Percentiles rank a stretch among this genome's conserved stretches.
Evolutionary conservation across 2,113 vertebrate species (phyloP).

Genomic region (Oreotrochilus melanogaster): DNA sequence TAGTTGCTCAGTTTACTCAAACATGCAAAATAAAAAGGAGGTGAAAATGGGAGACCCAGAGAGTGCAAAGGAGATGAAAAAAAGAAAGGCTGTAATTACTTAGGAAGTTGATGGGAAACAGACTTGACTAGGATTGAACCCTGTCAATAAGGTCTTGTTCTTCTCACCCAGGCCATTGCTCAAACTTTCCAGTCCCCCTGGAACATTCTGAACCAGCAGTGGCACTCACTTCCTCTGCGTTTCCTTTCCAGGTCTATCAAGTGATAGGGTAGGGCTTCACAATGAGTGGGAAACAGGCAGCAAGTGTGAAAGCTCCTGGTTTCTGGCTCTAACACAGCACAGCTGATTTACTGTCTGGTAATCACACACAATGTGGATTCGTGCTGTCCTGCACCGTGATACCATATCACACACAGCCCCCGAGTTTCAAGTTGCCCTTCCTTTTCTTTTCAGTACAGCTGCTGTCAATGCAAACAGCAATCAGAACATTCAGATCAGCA

Average conservation of each 20-base stretch:
- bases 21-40: not conserved
- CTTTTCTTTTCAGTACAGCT: not conserved
- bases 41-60: not conserved
- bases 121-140: conserved; percentile 74
- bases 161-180: conserved; percentile 84
- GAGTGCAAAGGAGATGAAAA: not conserved
- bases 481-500: not conserved
- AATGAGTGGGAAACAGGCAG: conserved; percentile 78
- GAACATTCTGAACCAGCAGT: conserved; percentile 89
- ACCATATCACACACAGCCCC: conserved; percentile 15
- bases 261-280: conserved; percentile 78
- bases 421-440: not conserved
- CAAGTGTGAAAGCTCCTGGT: conserved; percentile 64
- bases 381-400: conserved; percentile 6
- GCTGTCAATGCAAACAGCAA: not conserved
- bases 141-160: conserved; percentile 90
- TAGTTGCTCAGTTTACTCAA: not conserved
- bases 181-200: conserved; percentile 90
- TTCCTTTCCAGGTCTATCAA: conserved; percentile 84
- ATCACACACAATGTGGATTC: not conserved
- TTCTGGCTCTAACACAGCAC: conserved; percentile 58
- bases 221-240: conserved; percentile 82
- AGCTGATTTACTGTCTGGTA: conserved; percentile 53
- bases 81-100: conserved; percentile 58
- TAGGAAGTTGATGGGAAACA: conserved; percentile 78